A percentile compares a stretch with the other conserved stretches of the same genome.
These are phyloP conservation scores for Eupleurogrammus muticus DNA, from an alignment of 2,797 vertebrate species.

Conservation along the genomic window DNA sequence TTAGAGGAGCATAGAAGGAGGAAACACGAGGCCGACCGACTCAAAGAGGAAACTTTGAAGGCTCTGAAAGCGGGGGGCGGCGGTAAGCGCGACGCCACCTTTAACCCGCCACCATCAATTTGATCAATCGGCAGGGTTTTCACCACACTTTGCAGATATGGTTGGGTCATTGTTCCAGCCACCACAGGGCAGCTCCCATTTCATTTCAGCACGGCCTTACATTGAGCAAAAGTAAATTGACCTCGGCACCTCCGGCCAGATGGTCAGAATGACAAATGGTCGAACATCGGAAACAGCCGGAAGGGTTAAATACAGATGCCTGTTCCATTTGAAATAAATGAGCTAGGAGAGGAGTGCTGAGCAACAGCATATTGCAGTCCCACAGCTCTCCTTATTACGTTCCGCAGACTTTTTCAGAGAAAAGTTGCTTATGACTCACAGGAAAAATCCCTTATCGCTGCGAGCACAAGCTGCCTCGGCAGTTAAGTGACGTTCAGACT, in stretches of 20 bases:
- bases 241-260: slow-evolving; percentile 41
- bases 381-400: slow-evolving; percentile 51
- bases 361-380: slow-evolving; percentile 59
- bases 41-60: slow-evolving; percentile 65
- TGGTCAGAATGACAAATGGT: slow-evolving; percentile 61
- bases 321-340: slow-evolving; percentile 57
- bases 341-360: slow-evolving; percentile 61
- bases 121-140: slow-evolving; percentile 30
- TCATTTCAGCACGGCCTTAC: slow-evolving; percentile 48
- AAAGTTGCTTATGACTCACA: slow-evolving; percentile 71
- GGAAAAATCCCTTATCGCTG: slow-evolving; percentile 75
- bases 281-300: slow-evolving; percentile 38
- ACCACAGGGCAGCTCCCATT: slow-evolving; percentile 55
- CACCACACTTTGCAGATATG: slow-evolving; percentile 33
- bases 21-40: slow-evolving; percentile 67
- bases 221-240: slow-evolving; percentile 57
- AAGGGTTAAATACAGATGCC: slow-evolving; percentile 67
- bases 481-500: slow-evolving; percentile 63
- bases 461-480: slow-evolving; percentile 67
- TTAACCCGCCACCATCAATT: slow-evolving; percentile 45
- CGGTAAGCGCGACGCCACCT: slow-evolving; percentile 56
- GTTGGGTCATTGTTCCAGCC: slow-evolving; percentile 29
- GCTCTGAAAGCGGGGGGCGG: slow-evolving; percentile 42
- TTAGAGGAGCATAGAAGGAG: slow-evolving; percentile 73
- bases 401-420: slow-evolving; percentile 67